phyloP scores from a whole-genome alignment of 2,888 invertebrate species.

The Nemotelus pantherinus region DNA sequence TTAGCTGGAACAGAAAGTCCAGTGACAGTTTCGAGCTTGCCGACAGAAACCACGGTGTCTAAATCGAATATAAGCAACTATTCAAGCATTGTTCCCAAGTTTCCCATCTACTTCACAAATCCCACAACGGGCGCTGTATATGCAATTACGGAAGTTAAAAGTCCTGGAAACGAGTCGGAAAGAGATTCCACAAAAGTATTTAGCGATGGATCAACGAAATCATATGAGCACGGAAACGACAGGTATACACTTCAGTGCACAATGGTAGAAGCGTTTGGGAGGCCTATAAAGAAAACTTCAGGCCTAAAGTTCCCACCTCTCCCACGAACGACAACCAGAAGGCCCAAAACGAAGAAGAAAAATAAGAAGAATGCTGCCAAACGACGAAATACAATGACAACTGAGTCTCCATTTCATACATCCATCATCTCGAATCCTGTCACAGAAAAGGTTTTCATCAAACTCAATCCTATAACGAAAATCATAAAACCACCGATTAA shows the following conservation, averaged over 20 bases:
- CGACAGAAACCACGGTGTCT: background rate
- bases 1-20: background rate
- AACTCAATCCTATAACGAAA: constrained; percentile 8
- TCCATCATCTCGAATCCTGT: too few species aligned
- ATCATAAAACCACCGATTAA: background rate
- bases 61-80: constrained; percentile 11
- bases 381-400: background rate
- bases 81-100: constrained; percentile 46
- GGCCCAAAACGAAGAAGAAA: constrained; percentile 13
- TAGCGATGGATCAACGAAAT: constrained; percentile 21
- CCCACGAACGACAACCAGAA: background rate
- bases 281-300: constrained; percentile 7
- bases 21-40: background rate
- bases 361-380: background rate
- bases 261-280: constrained; percentile 13
- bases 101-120: constrained; percentile 62
- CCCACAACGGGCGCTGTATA: constrained; percentile 62
- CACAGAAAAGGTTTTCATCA: background rate
- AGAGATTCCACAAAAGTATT: constrained; percentile 24
- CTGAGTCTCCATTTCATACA: background rate
- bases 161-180: background rate
- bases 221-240: background rate
- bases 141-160: constrained; percentile 59
- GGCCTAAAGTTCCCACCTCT: background rate
- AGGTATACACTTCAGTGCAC: constrained; percentile 37